Evolutionary conservation across 2,888 invertebrate genomes (phyloP), one percentile per base, ranked within the genome.

Genomic region (Rhodophaea formosa): DNA sequence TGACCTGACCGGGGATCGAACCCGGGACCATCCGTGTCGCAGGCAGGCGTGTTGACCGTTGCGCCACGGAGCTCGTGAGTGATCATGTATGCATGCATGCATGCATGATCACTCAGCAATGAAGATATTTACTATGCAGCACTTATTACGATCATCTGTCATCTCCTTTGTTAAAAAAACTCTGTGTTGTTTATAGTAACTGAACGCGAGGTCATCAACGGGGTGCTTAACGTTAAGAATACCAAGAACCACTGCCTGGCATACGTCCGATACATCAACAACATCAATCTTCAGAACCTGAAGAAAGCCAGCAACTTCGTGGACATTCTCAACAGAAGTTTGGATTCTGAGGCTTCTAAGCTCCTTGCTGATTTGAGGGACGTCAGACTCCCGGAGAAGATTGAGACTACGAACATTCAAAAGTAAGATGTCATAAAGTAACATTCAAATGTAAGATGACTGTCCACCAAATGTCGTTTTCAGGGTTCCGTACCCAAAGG

Each of bases 151-250:
- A n/a, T n/a, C n/a, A n/a, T n/a, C n/a, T n/a, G n/a, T n/a, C n/a
- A n/a, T n/a, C n/a, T n/a, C n/a, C n/a, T n/a, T n/a, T n/a, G n/a
- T n/a, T n/a, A n/a, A n/a, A n/a, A n/a, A 23, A 23, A 2, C 23
- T 23, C 3, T 23, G 5, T 23, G 5, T 5, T 23, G 23, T 23
- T 23, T 77, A 42, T 84, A 98, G 99, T 99, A 23, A 99, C 99
- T 1, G 99, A 99, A 90, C 93, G 99, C 47, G 99, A 99, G 90
- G 98, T 99, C 0, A 98, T 98, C 68, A 97, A 98, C 74, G 99
- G 99, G 0, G 93, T 99, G 6, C 86, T 99, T 15, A 96, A 96
- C 74, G 98, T 98, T 0, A 96, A 96, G 76, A 97, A 98, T 77
- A 98, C 97, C 0, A 97, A 97, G 80, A 98, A 98, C 75, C 98